Base-by-base conservation (phyloP, 2,113 vertebrate species). In the Pyrgilauda ruficollis region DNA sequence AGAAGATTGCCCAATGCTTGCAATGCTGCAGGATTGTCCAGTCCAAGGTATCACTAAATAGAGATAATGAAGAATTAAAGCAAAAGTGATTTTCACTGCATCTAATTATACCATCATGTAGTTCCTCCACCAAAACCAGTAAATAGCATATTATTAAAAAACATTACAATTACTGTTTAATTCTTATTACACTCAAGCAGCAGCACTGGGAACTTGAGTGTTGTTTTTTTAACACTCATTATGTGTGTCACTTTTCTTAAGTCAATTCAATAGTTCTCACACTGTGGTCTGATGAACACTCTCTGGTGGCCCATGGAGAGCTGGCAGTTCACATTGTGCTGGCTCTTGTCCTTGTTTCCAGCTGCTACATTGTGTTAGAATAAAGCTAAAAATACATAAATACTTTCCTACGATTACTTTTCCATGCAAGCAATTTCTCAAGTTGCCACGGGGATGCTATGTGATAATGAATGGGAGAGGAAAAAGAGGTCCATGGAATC, bases 381-480 rank as follows among this genome's bases (percentile, higher is more conserved):
- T 78, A 84, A 93, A 95, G 87, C 93, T 96, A 97, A 96, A 96
- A 96, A 97, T 96, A 97, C 70, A 94, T 47, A 79, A 93, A 96
- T 78, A 94, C 78, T 96, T 96, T 94, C 91, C 93, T 95, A 75
- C 11, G 4, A 81, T 78, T 67, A 39, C 84, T 96, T 94, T 94
- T 96, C 89, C 93, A 87, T 95, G 91, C 87, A 91, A 95, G 84
- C 47, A 89, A 91, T 93, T 93, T 69, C 93, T 85, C 78, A 75
- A 91, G 74, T 75, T 93, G 96, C 91, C 91, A 75, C 11, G 0
- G 72, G 76, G 87, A 87, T 58, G 58, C 68, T 92, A 64, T 4
- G 31, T 62, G 91, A 93, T 91, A 85, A 87, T 35, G 66, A 87
- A 69, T 5, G 61, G 47, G 89, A 89, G 62, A 84, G 53, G 81